Evolutionary conservation across 2,797 vertebrate species (phyloP).

Genomic region (Otus scops): DNA sequence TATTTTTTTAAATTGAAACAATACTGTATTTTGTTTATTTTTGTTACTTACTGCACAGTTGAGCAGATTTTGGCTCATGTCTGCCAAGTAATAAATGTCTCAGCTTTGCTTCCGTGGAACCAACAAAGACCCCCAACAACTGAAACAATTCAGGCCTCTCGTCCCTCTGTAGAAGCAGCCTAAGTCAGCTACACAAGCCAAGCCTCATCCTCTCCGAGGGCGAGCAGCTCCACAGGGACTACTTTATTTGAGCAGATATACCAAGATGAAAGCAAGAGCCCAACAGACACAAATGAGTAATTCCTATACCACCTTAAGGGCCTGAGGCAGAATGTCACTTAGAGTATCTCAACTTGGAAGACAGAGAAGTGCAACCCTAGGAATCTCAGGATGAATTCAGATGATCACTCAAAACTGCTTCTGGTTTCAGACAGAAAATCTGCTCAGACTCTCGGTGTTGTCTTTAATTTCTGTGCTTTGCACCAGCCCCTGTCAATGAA

Average conservation of each 20-base stretch:
- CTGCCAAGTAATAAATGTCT: background rate
- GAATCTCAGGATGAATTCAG: background rate
- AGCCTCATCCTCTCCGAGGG: background rate
- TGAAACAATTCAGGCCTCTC: background rate
- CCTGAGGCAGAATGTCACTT: background rate
- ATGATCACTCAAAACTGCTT: fast-evolving
- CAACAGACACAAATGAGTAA: background rate
- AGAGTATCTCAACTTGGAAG: background rate
- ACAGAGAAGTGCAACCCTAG: background rate
- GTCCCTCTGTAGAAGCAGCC: background rate
- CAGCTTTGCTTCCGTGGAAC: background rate
- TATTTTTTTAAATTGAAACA: background rate
- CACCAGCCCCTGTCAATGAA: too few relatives aligned
- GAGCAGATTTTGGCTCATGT: background rate
- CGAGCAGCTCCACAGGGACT: background rate
- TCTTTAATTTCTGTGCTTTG: background rate
- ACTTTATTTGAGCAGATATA: background rate
- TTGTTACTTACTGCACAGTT: background rate
- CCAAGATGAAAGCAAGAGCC: background rate
- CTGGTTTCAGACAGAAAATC: background rate
- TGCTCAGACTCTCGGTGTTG: background rate
- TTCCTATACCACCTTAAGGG: background rate
- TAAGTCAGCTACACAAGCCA: background rate
- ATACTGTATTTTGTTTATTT: background rate
- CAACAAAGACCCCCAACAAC: background rate